Conservation (phyloP, 2,113 vertebrate species). For the Hippotragus niger region DNA sequence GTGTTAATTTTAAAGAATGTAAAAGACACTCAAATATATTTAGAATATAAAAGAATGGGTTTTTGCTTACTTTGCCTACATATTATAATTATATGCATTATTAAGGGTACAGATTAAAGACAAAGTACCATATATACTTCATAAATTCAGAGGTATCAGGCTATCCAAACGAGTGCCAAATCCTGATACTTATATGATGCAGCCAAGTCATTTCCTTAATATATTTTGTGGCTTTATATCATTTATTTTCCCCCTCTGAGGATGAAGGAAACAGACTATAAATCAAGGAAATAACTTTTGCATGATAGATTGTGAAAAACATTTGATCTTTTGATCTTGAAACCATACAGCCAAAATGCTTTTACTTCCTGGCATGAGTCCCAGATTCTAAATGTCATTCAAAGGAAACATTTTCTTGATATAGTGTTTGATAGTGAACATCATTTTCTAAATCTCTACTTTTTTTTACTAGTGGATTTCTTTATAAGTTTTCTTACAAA, state of each 20-base stretch:
- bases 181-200: not conserved
- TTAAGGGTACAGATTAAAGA: not conserved
- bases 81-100: not conserved
- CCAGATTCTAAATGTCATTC: conserved; percentile 77
- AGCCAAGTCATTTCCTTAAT: conserved; percentile 3
- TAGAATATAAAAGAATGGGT: not conserved
- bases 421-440: conserved; percentile 59
- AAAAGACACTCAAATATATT: not conserved
- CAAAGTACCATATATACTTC: not conserved
- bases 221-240: conserved; percentile 25
- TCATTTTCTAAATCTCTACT: conserved; percentile 55
- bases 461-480: not conserved
- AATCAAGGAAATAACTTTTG: conserved; percentile 72
- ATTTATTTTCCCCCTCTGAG: conserved; percentile 43
- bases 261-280: conserved; percentile 62
- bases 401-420: conserved; percentile 71
- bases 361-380: conserved; percentile 78
- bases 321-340: conserved; percentile 78
- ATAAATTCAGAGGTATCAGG: not conserved
- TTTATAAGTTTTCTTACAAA: not conserved
- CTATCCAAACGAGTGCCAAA: not conserved
- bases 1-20: not conserved
- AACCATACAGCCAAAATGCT: conserved; percentile 73
- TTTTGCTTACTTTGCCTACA: not conserved
- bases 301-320: conserved; percentile 71